Evolutionary conservation across 2,888 invertebrate species (phyloP), one percentile per base, ranked within the genome.

Genomic region (Cephus nigrinus): DNA sequence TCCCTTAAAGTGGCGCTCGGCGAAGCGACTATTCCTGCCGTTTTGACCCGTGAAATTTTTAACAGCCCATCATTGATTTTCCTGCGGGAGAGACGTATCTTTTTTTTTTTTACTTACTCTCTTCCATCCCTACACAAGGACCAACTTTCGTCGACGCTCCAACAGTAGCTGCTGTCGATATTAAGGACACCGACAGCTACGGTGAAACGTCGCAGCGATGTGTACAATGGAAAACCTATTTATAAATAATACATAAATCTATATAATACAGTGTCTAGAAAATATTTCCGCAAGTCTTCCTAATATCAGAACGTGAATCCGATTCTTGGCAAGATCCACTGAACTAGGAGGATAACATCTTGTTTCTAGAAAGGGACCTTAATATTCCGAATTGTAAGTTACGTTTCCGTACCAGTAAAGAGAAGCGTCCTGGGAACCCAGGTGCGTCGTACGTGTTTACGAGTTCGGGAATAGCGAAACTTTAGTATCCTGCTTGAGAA

Each of bases 391-490:
- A 84, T 83, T 78, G 80, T 84, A 84, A 86, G 85, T 87, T 85
- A 84, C 82, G 82, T 80, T 81, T 79, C 80, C 82, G 80, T 87
- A 88, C 85, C 85, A 86, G 84, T 85, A 87, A 87, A 87, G 87
- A 88, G 86, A 88, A 87, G 84, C 85, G 82, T 55, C 55, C 23
- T 55, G 55, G n/a, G 74, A 85, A 81, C 89, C 86, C 89, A 89
- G 88, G 88, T 88, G 89, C 88, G 84, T 88, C 86, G 85, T 88
- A 88, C 87, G 89, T 89, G 88, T 89, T 90, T 89, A 89, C 86
- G 89, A 89, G 88, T 86, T 85, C 83, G 82, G 80, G 83, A 90
- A 90, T 85, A 86, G 85, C 78, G 77, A 79, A 84, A 84, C 81
- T 83, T 83, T 74, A 78, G 73, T 74, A 71, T 79, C 76, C 78